Evolutionary conservation across 2,888 invertebrate species (phyloP).

Genomic region (Drosophila seclusa): DNA sequence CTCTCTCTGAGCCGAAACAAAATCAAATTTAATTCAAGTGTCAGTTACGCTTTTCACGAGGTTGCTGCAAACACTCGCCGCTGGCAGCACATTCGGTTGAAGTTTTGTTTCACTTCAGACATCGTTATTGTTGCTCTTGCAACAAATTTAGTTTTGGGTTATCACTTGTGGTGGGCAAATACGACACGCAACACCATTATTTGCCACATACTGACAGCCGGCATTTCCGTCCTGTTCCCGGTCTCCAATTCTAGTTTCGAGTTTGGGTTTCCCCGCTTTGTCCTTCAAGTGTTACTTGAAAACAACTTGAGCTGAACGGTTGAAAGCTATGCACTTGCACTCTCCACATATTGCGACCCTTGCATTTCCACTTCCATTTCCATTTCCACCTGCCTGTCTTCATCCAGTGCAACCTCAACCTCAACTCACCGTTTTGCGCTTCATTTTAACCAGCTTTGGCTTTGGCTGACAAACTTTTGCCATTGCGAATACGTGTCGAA

Average conservation of each 20-base stretch:
- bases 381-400: conserved; percentile 18
- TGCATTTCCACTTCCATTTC: conserved; percentile 6
- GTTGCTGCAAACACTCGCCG: conserved; percentile 22
- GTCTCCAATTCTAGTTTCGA: conserved; percentile 17
- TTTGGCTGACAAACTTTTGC: conserved; percentile 68
- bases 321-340: conserved; percentile 72
- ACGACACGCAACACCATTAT: conserved; percentile 78
- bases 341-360: conserved; percentile 26
- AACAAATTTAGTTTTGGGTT: conserved; percentile 47
- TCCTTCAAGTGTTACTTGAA: conserved; percentile 74
- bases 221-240: conserved; percentile 57
- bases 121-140: conserved; percentile 54
- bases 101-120: conserved; percentile 41
- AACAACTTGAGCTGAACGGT: conserved; percentile 75
- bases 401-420: not conserved
- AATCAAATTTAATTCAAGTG: conserved; percentile 78
- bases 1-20: conserved; percentile 49
- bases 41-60: conserved; percentile 75
- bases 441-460: conserved; percentile 68
- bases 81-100: conserved; percentile 11
- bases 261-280: conserved; percentile 45
- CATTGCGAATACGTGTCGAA: conserved; percentile 68
- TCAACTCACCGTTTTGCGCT: conserved; percentile 27
- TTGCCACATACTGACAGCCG: conserved; percentile 77
- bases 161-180: conserved; percentile 72